These are phyloP conservation scores for Drosophila melanica DNA, from an alignment of 1,140 invertebrate species.

Conservation along the genomic window DNA sequence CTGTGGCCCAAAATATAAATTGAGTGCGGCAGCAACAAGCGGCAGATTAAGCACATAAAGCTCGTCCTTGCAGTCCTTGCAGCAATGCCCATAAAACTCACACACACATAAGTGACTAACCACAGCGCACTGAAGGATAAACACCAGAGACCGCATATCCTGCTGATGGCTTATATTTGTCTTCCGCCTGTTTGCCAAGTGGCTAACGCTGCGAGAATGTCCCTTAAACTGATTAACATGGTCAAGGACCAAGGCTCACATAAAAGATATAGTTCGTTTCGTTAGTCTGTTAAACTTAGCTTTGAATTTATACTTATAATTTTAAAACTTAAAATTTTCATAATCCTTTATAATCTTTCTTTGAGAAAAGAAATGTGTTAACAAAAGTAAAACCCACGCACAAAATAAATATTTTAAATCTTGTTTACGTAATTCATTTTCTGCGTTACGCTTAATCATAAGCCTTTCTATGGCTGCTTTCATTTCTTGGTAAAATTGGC, in stretches of 20 bases:
- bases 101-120: slow-evolving; percentile 20
- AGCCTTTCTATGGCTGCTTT: too few species aligned
- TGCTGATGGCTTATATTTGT: slow-evolving; percentile 30
- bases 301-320: too few species aligned
- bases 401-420: too few species aligned
- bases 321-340: too few species aligned
- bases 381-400: too few species aligned
- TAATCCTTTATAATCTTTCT: too few species aligned
- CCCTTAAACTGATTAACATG: slow-evolving; percentile 36
- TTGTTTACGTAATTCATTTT: too few species aligned
- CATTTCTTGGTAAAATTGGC: too few species aligned
- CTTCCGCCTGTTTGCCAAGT: slow-evolving; percentile 10
- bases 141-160: slow-evolving; percentile 35
- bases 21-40: slow-evolving; percentile 45
- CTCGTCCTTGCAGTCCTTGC: slow-evolving; percentile 20
- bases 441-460: too few species aligned
- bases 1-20: slow-evolving; percentile 20
- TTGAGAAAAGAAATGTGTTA: too few species aligned
- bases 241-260: neutral
- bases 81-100: slow-evolving; percentile 15
- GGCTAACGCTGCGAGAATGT: slow-evolving; percentile 2
- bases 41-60: slow-evolving; percentile 45
- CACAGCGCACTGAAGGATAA: slow-evolving; percentile 35
- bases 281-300: too few species aligned
- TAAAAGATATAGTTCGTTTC: neutral